Percentiles rank a stretch among this genome's conserved stretches.
Evolutionary conservation across 2,797 vertebrate species (phyloP).

Genomic region (Anableps anableps): DNA sequence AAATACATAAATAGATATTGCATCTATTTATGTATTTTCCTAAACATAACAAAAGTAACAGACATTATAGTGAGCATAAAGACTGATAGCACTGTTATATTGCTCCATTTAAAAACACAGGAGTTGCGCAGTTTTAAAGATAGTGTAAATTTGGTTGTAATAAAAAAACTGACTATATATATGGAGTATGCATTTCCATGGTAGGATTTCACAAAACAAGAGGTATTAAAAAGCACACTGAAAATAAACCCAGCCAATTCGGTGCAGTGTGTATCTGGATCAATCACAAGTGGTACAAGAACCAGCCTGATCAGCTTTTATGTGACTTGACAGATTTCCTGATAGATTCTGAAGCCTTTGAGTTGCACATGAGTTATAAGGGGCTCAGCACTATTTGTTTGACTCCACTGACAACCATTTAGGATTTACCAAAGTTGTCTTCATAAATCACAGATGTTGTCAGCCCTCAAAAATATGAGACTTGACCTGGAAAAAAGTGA

Average conservation of each 20-base stretch:
- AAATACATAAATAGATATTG: neutral
- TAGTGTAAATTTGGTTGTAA: too few relatives aligned
- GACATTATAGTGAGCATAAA: neutral
- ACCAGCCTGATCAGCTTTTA: neutral
- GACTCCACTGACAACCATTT: neutral
- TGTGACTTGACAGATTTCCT: neutral
- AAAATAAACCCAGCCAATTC: neutral
- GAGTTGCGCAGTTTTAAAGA: neutral
- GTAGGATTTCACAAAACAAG: neutral
- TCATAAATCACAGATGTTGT: neutral
- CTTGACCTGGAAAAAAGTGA: too few relatives aligned
- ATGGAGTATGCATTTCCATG: neutral
- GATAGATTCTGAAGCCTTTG: neutral
- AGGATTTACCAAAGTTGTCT: neutral
- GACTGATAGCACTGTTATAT: too few relatives aligned
- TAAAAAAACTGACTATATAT: neutral
- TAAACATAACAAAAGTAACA: neutral
- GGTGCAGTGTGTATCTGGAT: neutral
- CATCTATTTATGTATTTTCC: neutral
- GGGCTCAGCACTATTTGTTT: neutral
- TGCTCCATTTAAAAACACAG: neutral
- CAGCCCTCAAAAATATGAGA: too few relatives aligned
- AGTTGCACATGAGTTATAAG: neutral
- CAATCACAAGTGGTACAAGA: neutral
- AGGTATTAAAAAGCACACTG: neutral